Percentiles rank a stretch among this genome's conserved stretches.
Evolutionary conservation across 2,888 invertebrate species (phyloP).

Genomic region (Synanthedon vespiformis): DNA sequence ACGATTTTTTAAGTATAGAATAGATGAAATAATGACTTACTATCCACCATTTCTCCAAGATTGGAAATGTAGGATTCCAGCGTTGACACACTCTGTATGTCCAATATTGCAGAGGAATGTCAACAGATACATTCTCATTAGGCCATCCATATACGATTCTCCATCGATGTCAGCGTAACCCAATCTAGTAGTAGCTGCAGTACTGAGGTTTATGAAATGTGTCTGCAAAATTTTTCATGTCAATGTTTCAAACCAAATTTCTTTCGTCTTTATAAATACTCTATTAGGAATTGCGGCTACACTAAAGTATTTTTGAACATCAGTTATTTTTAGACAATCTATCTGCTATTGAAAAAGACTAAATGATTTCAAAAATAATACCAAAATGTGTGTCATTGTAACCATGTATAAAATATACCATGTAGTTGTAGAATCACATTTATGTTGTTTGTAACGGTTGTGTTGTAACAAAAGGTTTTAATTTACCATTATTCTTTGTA

Average conservation of each 20-base stretch:
- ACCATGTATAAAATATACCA: no score
- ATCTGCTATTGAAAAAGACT: no score
- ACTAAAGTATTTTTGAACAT: no score
- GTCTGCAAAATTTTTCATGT: conserved; percentile 32
- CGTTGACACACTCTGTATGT: conserved; percentile 42
- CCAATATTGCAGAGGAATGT: conserved; percentile 68
- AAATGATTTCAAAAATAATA: no score
- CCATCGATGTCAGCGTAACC: conserved; percentile 51
- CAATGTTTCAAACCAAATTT: background rate
- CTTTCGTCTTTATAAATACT: no score
- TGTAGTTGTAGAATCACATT: no score
- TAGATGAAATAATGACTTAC: conserved; percentile 23
- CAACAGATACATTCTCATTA: conserved; percentile 67
- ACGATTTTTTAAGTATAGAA: no score
- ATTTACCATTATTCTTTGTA: conserved; percentile 7
- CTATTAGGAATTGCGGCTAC: no score
- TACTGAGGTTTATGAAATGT: conserved; percentile 50
- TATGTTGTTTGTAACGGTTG: no score
- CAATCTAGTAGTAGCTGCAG: conserved; percentile 54
- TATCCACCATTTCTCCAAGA: conserved; percentile 35
- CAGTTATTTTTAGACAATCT: no score
- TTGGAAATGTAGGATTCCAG: conserved; percentile 41
- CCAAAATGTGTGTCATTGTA: no score
- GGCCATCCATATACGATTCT: conserved; percentile 62
- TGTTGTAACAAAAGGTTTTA: no score